phyloP scores from a whole-genome alignment of 2,888 invertebrate species.

The Perdita meconis region DNA sequence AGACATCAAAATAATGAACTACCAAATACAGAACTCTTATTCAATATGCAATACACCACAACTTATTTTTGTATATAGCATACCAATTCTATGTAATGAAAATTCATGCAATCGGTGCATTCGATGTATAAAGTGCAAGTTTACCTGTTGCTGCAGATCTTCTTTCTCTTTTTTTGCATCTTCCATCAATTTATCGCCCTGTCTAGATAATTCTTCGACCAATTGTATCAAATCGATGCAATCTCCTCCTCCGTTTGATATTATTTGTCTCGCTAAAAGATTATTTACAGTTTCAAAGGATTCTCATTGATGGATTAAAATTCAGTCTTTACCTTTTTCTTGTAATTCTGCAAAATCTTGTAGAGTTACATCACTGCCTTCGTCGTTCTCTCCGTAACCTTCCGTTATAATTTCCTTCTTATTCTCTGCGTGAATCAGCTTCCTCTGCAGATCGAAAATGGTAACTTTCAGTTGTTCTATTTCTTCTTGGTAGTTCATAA shows the following conservation, averaged over 20 bases:
- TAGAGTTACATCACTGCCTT: constrained; percentile 71
- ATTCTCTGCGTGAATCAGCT: constrained; percentile 83
- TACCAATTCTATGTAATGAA: constrained; percentile 66
- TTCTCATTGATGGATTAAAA: not conserved
- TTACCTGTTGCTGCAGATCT: constrained; percentile 91
- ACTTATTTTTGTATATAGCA: constrained; percentile 61
- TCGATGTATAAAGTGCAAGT: constrained; percentile 50
- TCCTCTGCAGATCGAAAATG: constrained; percentile 86
- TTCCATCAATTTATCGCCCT: constrained; percentile 87
- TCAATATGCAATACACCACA: constrained; percentile 70
- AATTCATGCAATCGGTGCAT: constrained; percentile 63
- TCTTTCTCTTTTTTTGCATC: constrained; percentile 88
- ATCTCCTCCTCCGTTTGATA: constrained; percentile 84
- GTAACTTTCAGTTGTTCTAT: constrained; percentile 86
- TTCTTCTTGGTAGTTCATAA: constrained; percentile 84
- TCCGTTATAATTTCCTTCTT: constrained; percentile 86
- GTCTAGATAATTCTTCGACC: constrained; percentile 87
- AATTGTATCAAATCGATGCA: constrained; percentile 85
- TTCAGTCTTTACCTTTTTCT: constrained; percentile 78
- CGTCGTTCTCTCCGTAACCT: constrained; percentile 85
- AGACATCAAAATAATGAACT: constrained; percentile 48
- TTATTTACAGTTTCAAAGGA: not conserved
- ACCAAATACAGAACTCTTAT: constrained; percentile 55
- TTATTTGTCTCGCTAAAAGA: constrained; percentile 82
- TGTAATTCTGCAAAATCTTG: constrained; percentile 80